Base-by-base conservation (phyloP, 1,140 invertebrate genomes). In the Atta colombica region DNA sequence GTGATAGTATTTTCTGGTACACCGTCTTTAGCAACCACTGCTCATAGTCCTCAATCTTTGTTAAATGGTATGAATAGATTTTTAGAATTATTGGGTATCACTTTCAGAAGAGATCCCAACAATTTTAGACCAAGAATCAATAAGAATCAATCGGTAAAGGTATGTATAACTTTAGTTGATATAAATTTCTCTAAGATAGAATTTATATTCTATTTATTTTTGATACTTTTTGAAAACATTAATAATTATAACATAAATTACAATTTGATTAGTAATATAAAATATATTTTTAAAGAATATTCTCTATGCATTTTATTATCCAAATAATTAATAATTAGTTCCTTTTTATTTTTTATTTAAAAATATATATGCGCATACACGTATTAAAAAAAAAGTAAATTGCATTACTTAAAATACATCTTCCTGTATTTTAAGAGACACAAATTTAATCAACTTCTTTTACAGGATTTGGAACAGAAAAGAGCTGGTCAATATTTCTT, bases 61-160 rank as follows among this genome's bases (percentile, higher is more conserved):
- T 96, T 99, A 68, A 98, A 98, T 92, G 99, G 99, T 88, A 99
- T 99, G 99, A 99, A 99, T 95, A 97, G 97, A 90, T 99, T 99
- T 96, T 96, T 99, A 89, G 97, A 99, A 95, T 96, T 99, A n/a
- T 95, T 99, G 18, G 98, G 99, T 72, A 99, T 99, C 89, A 99
- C 99, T 6, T 99, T 99, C 96, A 96, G 99, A 92, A 96, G 99
- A 94, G 99, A 99, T 96, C 99, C 99, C 0, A 99, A 99, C 94
- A 99, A 99, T 94, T 99, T 99, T 95, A 96, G 99, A 94, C 99
- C 99, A 6, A 96, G 99, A 89, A 99, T 99, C 92, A 99, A 99
- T 95, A 99, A 99, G 94, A 96, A 97, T 92, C 97, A 98, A 92
- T 99, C 99, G 82, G 99, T 99, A 0, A 99, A 99, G 96, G 98